Percentiles rank a stretch among this genome's conserved stretches.
Conservation (phyloP, 2,113 vertebrate species). For the Phycodurus eques region DNA sequence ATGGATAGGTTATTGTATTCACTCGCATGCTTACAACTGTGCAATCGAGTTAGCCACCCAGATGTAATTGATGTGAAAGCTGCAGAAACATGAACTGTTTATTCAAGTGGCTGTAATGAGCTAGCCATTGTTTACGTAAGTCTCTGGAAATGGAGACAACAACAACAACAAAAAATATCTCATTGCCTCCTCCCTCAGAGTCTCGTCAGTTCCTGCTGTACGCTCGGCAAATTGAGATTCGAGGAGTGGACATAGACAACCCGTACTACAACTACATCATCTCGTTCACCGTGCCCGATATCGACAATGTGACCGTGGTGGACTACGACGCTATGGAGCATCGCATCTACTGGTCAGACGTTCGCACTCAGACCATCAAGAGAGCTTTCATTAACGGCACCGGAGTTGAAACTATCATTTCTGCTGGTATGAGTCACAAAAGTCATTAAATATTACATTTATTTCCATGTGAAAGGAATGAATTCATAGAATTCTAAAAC, state of each 20-base stretch:
- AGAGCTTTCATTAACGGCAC: slow-evolving; percentile 97
- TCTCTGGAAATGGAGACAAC: background rate
- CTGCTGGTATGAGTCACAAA: slow-evolving; percentile 61
- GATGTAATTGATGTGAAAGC: slow-evolving; percentile 44
- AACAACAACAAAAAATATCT: too few relatives aligned
- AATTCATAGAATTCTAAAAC: background rate
- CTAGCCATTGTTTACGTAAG: background rate
- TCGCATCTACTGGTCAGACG: slow-evolving; percentile 96
- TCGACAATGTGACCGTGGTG: slow-evolving; percentile 94
- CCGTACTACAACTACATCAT: slow-evolving; percentile 99
- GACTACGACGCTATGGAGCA: slow-evolving; percentile 91
- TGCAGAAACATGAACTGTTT: slow-evolving; percentile 49
- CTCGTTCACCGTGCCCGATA: slow-evolving; percentile 97
- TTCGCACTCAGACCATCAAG: slow-evolving; percentile 95
- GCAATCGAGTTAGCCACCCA: slow-evolving; percentile 30
- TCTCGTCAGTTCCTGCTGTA: slow-evolving; percentile 96
- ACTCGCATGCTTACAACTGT: slow-evolving; percentile 19
- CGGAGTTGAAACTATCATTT: slow-evolving; percentile 87
- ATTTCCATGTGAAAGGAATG: background rate
- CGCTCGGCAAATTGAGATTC: slow-evolving; percentile 95
- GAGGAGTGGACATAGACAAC: slow-evolving; percentile 93
- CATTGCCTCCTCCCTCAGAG: slow-evolving; percentile 68
- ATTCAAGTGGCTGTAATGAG: slow-evolving; percentile 42
- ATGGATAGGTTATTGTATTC: slow-evolving; percentile 43
- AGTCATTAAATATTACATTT: background rate